Base-by-base conservation (phyloP, 2,888 invertebrate species). In the Hemicrepidius hirtus region DNA sequence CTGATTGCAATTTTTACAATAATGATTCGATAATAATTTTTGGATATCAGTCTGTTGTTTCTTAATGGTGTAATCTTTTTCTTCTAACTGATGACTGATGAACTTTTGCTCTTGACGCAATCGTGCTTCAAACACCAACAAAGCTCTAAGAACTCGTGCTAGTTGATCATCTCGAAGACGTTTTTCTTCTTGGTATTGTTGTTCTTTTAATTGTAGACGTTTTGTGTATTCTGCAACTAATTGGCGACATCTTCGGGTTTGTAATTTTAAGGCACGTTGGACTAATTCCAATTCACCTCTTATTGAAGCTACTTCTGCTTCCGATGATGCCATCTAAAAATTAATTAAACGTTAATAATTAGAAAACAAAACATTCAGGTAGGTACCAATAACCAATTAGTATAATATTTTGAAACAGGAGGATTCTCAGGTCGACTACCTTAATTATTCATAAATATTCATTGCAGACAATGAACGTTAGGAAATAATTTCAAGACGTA, bases 31-130 rank as follows among this genome's bases (percentile, higher is more conserved):
- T 80, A 92, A 88, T 28, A 93, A 87, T 83, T 90, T 91, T 9
- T 89, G 87, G 74, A 94, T 92, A 85, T 94, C 92, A 75, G 90
- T 89, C 80, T 91, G 91, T 82, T 94, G 94, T 68, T 90, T 88
- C 81, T 90, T 90, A 73, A 94, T 93, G 55, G 93, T 89, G 81
- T 90, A 90, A 82, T 94, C 94, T 82, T 93, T 93, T 82, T 93
- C 92, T 73, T 89, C 89, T 16, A 94, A 87, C 60, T 92, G 89
- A 68, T 91, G 89, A 71, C 90, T 89, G 77, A 94, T 93, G 79
- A 90, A 90, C 79, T 92, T 91, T 82, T 94, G 93, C 83, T 94
- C 94, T 82, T 92, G 91, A 57, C 91, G 90, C 21, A 94, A 87
- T 7, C 93, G 88, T 7, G 93, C 92, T 84, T 94, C 94, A 60